Evolutionary conservation across 2,797 vertebrate genomes (phyloP), one percentile per base, ranked within the genome.

Genomic region (Eulemur coronatus): DNA sequence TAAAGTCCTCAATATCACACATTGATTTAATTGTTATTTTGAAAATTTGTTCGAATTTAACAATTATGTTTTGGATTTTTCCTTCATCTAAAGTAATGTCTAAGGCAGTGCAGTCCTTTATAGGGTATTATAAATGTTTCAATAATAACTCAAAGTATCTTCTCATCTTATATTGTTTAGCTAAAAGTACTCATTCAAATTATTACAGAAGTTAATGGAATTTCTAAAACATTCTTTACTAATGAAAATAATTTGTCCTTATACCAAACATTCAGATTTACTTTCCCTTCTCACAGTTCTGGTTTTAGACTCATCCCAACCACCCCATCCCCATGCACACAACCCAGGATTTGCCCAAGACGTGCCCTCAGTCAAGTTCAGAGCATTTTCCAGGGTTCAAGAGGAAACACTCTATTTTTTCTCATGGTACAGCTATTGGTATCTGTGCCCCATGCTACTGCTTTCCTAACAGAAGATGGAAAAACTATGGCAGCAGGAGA

Each of bases 51-150:
- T 93, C 15, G 26, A 94, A 78, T 75, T 87, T 43, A 50, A 13
- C 30, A 94, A 81, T 79, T 92, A 63, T 46, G 95, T 93, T 89
- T 90, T 80, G 61, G 28, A 35, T 15, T 65, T 76, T 97, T 61
- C 22, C 26, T 92, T 84, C 67, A 67, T 86, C 26, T 50, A 67
- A 75, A 35, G 18, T 79, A 81, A 90, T 28, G 11, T 84, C 28
- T 91, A 91, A 91, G 67, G 18, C 55, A 48, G 9, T 55, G 2
- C 35, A 90, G 2, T 63, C 38, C 17, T 33, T 14, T 78, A 2
- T 20, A 82, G 15, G 38, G 69, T 84, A 61, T 65, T 43, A 4
- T 48, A 92, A 57, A 2, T 86, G 5, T 93, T 94, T 93, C 17
- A 52, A 6, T 65, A 72, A 87, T 85, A 89, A 76, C n/a, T 89